Evolutionary conservation across 2,888 invertebrate species (phyloP), one percentile per base, ranked within the genome.

Genomic region (Blastobasis adustella): DNA sequence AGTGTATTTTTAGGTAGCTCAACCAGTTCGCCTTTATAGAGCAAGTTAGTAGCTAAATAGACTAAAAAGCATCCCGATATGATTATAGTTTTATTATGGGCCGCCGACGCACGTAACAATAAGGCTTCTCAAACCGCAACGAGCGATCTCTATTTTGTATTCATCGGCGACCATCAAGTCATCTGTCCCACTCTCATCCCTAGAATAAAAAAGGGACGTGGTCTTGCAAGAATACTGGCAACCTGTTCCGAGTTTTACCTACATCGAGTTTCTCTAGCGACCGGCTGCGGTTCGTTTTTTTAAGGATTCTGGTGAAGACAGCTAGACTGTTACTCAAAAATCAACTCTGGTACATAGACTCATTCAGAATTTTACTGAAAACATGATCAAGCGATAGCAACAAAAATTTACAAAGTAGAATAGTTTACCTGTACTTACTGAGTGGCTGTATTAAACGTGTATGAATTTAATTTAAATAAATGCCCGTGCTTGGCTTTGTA

Each of bases 101-200:
- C 46, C 45, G 49, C 37, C 45, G 5, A 49, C 54, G 54, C 54
- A 51, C 56, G 49, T 23, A 23, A 23, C 23, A 23, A 63, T 78
- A 81, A 71, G 81, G 81, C 79, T 82, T 84, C 65, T 65, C 63
- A 66, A 66, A 83, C 85, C 84, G 69, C 85, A 82, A 73, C 9
- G 61, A 58, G 55, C 53, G 58, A 54, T 58, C 51, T 49, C 54
- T 54, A 60, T 61, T 59, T 51, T 53, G 55, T 58, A 56, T 49
- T 46, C 50, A 49, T 49, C 49, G 55, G 56, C 56, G 62, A 52
- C 52, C 57, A 58, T 54, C 58, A 37, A 36, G n/a, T 37, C 10
- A 3, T 58, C 66, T 52, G 51, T 72, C 70, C 54, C 54, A 49
- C 55, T 73, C 67, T 51, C 56, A 53, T 58, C 5, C 40, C 41